These are phyloP conservation scores for Jacana jacana DNA, from an alignment of 2,113 vertebrate species.

Conservation along the genomic window DNA sequence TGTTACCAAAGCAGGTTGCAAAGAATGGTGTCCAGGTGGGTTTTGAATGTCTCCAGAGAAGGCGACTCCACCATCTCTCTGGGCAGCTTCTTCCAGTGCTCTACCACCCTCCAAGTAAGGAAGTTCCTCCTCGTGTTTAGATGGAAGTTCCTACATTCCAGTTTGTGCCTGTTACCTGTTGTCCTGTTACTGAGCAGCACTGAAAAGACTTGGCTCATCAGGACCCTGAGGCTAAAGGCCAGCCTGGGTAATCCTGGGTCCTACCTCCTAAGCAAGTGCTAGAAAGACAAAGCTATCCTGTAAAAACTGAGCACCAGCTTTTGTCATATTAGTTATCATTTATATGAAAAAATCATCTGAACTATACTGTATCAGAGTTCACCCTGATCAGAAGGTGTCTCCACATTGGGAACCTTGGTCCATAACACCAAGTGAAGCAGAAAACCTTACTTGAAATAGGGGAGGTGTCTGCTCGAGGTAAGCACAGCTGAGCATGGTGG, in stretches of 20 bases:
- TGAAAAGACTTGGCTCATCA: no score
- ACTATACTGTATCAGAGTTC: not conserved
- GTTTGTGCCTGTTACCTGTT: no score
- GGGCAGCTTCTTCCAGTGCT: no score
- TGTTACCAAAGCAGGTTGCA: no score
- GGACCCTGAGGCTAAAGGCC: not conserved
- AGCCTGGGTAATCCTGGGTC: no score
- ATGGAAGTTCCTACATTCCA: no score
- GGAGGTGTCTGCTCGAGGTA: not conserved
- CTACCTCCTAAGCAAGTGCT: not conserved
- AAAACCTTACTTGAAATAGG: not conserved
- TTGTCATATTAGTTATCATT: not conserved
- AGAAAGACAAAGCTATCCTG: fast-evolving
- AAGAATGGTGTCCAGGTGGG: no score
- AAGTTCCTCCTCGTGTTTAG: no score
- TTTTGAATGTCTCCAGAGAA: no score
- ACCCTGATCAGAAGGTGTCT: not conserved
- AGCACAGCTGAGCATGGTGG: not conserved
- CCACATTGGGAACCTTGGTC: not conserved
- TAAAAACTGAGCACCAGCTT: not conserved
- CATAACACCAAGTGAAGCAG: not conserved
- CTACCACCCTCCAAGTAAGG: no score
- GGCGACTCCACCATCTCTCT: no score
- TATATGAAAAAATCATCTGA: not conserved
- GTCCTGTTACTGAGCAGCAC: no score